Conservation (phyloP, 2,797 vertebrate genomes). For the Alectoris magna region DNA sequence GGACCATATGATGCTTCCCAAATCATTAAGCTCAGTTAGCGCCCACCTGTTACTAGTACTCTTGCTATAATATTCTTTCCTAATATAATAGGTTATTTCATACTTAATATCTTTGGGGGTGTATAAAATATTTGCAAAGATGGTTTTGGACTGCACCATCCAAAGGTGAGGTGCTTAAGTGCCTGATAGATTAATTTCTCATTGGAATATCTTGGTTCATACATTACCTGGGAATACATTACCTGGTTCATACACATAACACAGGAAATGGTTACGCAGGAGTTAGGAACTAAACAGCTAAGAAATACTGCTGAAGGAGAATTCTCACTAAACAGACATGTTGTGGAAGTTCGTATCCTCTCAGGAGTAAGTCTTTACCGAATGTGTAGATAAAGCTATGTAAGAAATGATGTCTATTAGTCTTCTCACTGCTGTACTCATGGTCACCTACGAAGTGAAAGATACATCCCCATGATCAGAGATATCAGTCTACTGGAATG, state of each 20-base stretch:
- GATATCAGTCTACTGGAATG: background rate
- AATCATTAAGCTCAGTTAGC: background rate
- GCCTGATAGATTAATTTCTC: background rate
- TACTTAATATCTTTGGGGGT: background rate
- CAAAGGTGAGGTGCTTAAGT: background rate
- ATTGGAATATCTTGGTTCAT: background rate
- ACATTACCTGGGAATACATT: background rate
- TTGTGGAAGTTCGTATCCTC: background rate
- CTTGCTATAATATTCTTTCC: background rate
- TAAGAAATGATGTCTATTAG: background rate
- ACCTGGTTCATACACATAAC: background rate
- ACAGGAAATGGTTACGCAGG: background rate
- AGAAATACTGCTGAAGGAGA: background rate
- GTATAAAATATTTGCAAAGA: background rate
- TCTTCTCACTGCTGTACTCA: background rate
- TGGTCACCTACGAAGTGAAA: background rate
- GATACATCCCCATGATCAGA: background rate
- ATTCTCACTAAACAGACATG: background rate
- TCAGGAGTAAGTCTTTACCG: background rate
- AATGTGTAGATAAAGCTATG: background rate
- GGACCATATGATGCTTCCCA: background rate
- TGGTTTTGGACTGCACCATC: background rate
- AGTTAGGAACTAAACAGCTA: background rate
- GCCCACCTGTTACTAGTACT: background rate
- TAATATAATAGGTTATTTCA: background rate